A percentile compares a stretch with the other conserved stretches of the same genome.
These are phyloP conservation scores for Mus pahari DNA, from an alignment of 2,113 vertebrate genomes.

Conservation along the genomic window DNA sequence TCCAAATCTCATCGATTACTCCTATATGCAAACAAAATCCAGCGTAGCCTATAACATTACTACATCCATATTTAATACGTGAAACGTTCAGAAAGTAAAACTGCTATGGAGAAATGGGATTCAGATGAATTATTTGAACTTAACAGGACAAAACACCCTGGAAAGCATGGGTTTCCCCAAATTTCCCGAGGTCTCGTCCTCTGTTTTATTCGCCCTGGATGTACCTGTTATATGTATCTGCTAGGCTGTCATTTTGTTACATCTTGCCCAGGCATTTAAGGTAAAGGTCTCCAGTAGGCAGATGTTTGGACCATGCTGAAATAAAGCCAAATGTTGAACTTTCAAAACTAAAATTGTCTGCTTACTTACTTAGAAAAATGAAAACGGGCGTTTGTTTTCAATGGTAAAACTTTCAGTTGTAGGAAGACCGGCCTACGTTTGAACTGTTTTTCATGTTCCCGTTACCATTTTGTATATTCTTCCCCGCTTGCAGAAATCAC, in stretches of 20 bases:
- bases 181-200: not conserved
- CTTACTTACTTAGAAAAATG: slow-evolving; percentile 12
- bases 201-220: not conserved
- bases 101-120: slow-evolving; percentile 4
- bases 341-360: not conserved
- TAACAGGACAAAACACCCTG: not conserved
- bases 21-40: not conserved
- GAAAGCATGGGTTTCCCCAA: not conserved
- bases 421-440: not conserved
- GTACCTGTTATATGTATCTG: not conserved
- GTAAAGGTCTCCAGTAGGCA: not conserved
- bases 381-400: not conserved
- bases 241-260: not conserved
- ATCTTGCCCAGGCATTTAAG: slow-evolving; percentile 40
- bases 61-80: slow-evolving; percentile 12
- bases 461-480: not conserved
- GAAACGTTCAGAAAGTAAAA: slow-evolving; percentile 50
- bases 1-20: not conserved
- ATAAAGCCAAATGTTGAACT: slow-evolving; percentile 39
- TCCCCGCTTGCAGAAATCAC: not conserved
- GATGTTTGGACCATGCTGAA: not conserved
- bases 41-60: not conserved
- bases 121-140: slow-evolving; percentile 10
- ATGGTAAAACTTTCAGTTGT: not conserved
- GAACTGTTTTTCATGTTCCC: not conserved